A percentile compares a stretch with the other conserved stretches of the same genome.
phyloP scores from a whole-genome alignment of 2,113 vertebrate genomes.

The Mesoclemmys tuberculata region DNA sequence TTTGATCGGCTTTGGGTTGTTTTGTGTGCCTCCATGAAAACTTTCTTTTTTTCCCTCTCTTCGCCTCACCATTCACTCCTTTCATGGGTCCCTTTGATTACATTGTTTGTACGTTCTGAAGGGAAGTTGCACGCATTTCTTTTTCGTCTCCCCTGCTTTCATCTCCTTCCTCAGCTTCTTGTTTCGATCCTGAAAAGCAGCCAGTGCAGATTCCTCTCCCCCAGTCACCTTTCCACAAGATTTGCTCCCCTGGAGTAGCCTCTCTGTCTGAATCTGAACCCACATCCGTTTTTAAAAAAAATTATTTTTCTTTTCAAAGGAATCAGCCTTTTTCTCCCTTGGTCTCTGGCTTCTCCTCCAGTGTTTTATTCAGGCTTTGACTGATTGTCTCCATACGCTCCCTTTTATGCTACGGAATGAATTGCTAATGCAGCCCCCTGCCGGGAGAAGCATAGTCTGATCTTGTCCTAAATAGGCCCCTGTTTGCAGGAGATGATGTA shows the following conservation, averaged over 20 bases:
- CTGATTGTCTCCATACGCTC: constrained; percentile 47
- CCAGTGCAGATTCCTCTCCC: neutral
- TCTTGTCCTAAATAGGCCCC: constrained; percentile 72
- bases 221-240: constrained; percentile 23
- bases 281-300: neutral
- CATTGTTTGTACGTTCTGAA: neutral
- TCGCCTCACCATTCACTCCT: neutral
- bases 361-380: constrained; percentile 55
- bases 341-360: constrained; percentile 43
- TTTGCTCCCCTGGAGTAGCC: neutral
- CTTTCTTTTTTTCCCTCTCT: constrained; percentile 9
- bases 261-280: neutral
- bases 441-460: constrained; percentile 72
- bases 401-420: constrained; percentile 68
- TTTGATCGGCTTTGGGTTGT: constrained; percentile 58
- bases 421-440: constrained; percentile 69
- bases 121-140: neutral
- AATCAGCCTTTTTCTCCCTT: constrained; percentile 18
- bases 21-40: constrained; percentile 11
- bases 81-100: neutral
- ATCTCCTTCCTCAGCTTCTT: neutral
- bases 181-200: constrained; percentile 48
- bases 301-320: constrained; percentile 22
- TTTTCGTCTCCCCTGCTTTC: constrained; percentile 22
- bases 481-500: constrained; percentile 75